Base-by-base conservation (phyloP, 2,113 vertebrate species). In the Nibea coibor region DNA sequence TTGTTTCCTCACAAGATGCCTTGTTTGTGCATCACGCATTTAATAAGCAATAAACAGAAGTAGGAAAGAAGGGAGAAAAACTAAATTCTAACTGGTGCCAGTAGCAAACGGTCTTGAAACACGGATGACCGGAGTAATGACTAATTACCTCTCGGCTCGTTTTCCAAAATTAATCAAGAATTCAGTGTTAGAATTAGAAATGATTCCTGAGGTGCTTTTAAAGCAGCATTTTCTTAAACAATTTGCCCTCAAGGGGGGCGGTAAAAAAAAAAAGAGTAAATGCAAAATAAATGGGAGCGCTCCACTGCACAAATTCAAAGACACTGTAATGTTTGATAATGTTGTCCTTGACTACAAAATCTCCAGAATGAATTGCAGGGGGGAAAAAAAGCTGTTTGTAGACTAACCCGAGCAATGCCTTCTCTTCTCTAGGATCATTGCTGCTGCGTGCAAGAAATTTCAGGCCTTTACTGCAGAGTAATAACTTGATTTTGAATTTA, bases 1-100 rank as follows among this genome's bases (percentile, higher is more conserved):
- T 88, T 90, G 83, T 93, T 91, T 82, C 74, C 87, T 82, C 83
- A 62, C 88, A 95, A 94, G 95, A 96, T 95, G 95, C 78, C 87
- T 74, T 80, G 95, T 96, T 94, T 93, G 95, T 95, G 76, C 71
- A 62, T 75, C 67, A 51, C 61, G 72, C 64, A 64, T 93, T 90
- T 89, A 90, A 92, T 88, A 71, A 80, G 86, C 80, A 87, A 80
- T 65, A 85, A 82, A 94, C 93, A 93, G 84, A 93, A 93, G 94
- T 93, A 89, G 62, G 28, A 57, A 81, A 50, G 9, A n/a, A 39
- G 20, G 28, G 4, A 10, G 35, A 70, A 78, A 77, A 48, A 72
- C n/a, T 20, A 57, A 64, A 61, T 78, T 71, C 20, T 68, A 39
- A 76, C 72, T 42, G n/a, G 31, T 80, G 83, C 81, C 62, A 66